Conservation (phyloP, 2,797 vertebrate species). For the Leptatherina wallacei region DNA sequence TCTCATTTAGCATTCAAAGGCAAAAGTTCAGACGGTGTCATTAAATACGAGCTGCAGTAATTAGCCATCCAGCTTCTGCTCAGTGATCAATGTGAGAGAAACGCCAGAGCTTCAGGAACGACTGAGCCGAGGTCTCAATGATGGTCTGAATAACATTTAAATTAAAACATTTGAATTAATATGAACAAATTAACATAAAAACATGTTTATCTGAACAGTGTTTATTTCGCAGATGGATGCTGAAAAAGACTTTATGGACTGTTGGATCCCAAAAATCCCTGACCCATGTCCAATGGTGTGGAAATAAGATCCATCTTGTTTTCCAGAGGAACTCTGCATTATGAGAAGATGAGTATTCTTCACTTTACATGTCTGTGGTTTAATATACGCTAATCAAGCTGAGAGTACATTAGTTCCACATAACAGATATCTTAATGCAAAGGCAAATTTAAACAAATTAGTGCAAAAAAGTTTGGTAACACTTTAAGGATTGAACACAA, state of each 20-base stretch:
- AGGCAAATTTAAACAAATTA: neutral
- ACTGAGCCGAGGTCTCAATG: neutral
- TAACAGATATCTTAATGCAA: neutral
- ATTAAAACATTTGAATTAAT: neutral
- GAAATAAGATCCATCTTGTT: neutral
- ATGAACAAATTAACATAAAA: neutral
- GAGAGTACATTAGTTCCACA: neutral
- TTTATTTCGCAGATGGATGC: too few relatives aligned
- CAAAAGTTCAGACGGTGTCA: constrained; percentile 44
- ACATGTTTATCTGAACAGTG: too few relatives aligned
- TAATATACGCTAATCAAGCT: constrained; percentile 4
- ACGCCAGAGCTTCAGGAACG: neutral
- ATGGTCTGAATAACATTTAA: neutral
- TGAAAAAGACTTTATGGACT: neutral
- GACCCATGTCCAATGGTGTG: neutral
- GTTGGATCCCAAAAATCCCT: neutral
- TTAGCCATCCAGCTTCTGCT: constrained; percentile 29
- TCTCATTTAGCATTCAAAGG: constrained; percentile 51
- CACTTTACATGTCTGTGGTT: neutral
- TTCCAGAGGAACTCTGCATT: neutral
- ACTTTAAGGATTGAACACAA: neutral
- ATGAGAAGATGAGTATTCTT: constrained; percentile 3
- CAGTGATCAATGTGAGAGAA: constrained; percentile 31
- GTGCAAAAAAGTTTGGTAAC: neutral
- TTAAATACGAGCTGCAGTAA: constrained; percentile 40